These are phyloP conservation scores for Ctenoplectra terminalis DNA, from an alignment of 1,140 invertebrate species.

Conservation along the genomic window DNA sequence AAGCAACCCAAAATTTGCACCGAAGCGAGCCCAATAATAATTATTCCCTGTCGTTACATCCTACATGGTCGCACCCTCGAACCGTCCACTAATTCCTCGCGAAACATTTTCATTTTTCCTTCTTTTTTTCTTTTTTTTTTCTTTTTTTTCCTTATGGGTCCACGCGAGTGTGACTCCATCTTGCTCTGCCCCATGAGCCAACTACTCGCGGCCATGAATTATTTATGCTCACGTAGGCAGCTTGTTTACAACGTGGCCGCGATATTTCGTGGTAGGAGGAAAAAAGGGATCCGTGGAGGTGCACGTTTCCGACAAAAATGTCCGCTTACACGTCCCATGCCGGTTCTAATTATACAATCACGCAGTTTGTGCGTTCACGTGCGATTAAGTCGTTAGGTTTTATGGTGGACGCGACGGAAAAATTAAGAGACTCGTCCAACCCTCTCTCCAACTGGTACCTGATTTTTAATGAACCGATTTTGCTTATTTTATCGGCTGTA, in stretches of 20 bases:
- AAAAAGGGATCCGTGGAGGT: background rate
- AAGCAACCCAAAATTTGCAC: background rate
- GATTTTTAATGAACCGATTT: background rate
- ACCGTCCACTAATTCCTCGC: background rate
- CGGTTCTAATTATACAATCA: constrained; percentile 53
- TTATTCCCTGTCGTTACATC: background rate
- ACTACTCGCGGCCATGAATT: constrained; percentile 30
- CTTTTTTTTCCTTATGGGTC: background rate
- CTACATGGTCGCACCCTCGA: background rate
- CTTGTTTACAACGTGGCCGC: constrained; percentile 38
- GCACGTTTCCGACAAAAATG: constrained; percentile 23
- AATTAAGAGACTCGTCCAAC: constrained; percentile 23
- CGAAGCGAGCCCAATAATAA: constrained; percentile 2
- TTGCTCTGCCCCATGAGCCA: background rate
- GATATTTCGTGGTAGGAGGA: constrained; percentile 30
- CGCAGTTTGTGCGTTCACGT: constrained; percentile 53
- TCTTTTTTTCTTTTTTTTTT: background rate
- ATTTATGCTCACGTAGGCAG: constrained; percentile 28
- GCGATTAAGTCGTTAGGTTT: constrained; percentile 54
- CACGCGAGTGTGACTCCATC: background rate
- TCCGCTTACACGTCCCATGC: constrained; percentile 2
- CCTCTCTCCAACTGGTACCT: background rate
- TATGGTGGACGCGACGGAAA: constrained; percentile 18
- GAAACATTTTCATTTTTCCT: background rate
- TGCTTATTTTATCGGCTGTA: background rate